Conservation (phyloP, 1,140 invertebrate genomes). For the Acromyrmex echinatior region DNA sequence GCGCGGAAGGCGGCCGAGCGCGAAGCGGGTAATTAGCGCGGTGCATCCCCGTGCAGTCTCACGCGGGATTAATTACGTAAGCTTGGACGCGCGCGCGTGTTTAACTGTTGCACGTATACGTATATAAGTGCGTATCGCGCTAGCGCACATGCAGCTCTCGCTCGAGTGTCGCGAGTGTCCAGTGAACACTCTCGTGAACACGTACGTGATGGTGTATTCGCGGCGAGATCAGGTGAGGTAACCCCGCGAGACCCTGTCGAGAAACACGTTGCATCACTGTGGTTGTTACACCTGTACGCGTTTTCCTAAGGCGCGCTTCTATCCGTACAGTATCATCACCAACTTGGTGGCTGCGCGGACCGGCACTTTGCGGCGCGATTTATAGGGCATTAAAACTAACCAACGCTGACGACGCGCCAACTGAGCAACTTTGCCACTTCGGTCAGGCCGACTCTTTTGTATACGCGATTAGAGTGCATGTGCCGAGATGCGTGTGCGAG, state of each 20-base stretch:
- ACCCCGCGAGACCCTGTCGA: background rate
- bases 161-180: background rate
- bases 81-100: constrained; percentile 52
- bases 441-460: constrained; percentile 59
- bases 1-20: constrained; percentile 61
- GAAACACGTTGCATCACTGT: background rate
- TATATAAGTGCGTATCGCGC: background rate
- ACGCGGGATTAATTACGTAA: constrained; percentile 75
- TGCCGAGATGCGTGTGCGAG: background rate
- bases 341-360: constrained; percentile 21
- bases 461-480: background rate
- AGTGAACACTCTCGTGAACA: background rate
- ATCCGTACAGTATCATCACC: background rate
- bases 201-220: background rate
- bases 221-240: background rate
- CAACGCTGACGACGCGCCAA: constrained; percentile 5
- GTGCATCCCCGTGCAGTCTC: constrained; percentile 66
- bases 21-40: constrained; percentile 76
- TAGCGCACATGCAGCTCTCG: background rate
- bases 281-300: constrained; percentile 14
- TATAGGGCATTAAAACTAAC: constrained; percentile 74
- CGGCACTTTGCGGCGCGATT: constrained; percentile 77
- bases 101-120: too few relatives aligned
- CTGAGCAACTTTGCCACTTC: constrained; percentile 56
- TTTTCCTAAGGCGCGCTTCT: constrained; percentile 53